Base-by-base conservation (phyloP, 2,888 invertebrate species). In the Operophtera brumata region DNA sequence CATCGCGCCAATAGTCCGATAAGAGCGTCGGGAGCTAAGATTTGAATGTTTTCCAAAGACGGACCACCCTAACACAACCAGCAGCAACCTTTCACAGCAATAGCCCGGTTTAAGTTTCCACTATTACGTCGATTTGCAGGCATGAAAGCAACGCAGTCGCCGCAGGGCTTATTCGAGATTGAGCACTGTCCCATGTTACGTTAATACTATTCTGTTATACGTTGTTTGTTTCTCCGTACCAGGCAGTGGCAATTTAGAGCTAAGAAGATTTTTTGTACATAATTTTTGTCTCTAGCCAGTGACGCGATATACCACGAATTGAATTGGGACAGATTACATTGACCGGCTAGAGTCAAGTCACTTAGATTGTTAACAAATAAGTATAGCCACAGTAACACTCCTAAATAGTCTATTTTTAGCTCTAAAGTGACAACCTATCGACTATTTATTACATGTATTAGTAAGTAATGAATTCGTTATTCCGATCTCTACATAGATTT, bases 81-180 rank as follows among this genome's bases (percentile, higher is more conserved):
- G 74, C 70, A n/a, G n/a, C 73, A 78, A 75, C 69, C 71, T 70
- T 74, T 71, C 77, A 76, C 68, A 71, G 75, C 84, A 84, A 87
- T 88, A 89, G 86, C 84, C 89, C 85, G 70, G 82, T 58, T 87
- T 89, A 52, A 75, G 75, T 90, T 89, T 82, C 79, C 73, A 73
- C 73, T 67, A 78, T 77, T 77, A 71, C 78, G 77, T 77, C 74
- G 75, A 76, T 75, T 72, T 68, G 78, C 73, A 63, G 60, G 69
- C 69, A 68, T 62, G 71, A 73, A 78, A 79, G 77, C 88, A 72
- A 78, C 81, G 78, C 89, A 89, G 90, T 89, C 89, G 89, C 84
- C 89, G 86, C 87, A 78, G 82, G 89, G 87, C 84, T 85, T 80
- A 77, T 86, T 88, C 85, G 71, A 82, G 80, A 87, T 85, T 82